Conservation (phyloP, 2,797 vertebrate species). For the Vireo griseus region DNA sequence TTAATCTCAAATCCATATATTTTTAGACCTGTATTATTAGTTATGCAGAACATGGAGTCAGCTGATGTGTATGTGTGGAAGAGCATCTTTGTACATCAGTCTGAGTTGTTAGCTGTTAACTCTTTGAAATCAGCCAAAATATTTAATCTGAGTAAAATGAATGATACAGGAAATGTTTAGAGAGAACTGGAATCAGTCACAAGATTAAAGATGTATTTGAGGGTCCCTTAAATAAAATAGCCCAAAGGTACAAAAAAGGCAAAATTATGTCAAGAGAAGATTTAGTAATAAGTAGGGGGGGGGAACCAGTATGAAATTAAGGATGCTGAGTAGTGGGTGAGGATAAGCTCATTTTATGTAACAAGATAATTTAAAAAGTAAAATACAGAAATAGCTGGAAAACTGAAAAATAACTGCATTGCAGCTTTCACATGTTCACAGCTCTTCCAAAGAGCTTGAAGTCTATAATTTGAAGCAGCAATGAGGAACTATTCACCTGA, state of each 20-base stretch:
- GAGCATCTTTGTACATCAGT: neutral
- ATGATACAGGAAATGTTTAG: neutral
- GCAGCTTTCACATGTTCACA: slow-evolving; percentile 25
- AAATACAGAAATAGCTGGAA: slow-evolving; percentile 4
- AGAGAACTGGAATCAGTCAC: neutral
- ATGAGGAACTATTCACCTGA: neutral
- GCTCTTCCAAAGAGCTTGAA: neutral
- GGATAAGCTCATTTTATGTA: slow-evolving; percentile 9
- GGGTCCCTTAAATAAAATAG: neutral
- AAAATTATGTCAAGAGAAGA: neutral
- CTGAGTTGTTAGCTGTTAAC: neutral
- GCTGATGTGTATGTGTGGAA: neutral
- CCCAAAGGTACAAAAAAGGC: neutral
- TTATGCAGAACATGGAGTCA: neutral
- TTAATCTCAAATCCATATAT: slow-evolving; percentile 1
- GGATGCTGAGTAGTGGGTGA: neutral
- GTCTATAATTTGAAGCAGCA: neutral
- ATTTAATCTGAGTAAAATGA: neutral
- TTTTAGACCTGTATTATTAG: neutral
- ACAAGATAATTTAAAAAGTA: slow-evolving; percentile 6
- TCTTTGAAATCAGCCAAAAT: neutral
- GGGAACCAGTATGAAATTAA: neutral
- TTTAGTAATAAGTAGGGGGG: neutral
- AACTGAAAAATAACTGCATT: slow-evolving; percentile 32
- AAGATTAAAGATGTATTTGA: neutral